A percentile compares a stretch with the other conserved stretches of the same genome.
Evolutionary conservation across 2,888 invertebrate species (phyloP).

Genomic region (Nemoura dubitans): DNA sequence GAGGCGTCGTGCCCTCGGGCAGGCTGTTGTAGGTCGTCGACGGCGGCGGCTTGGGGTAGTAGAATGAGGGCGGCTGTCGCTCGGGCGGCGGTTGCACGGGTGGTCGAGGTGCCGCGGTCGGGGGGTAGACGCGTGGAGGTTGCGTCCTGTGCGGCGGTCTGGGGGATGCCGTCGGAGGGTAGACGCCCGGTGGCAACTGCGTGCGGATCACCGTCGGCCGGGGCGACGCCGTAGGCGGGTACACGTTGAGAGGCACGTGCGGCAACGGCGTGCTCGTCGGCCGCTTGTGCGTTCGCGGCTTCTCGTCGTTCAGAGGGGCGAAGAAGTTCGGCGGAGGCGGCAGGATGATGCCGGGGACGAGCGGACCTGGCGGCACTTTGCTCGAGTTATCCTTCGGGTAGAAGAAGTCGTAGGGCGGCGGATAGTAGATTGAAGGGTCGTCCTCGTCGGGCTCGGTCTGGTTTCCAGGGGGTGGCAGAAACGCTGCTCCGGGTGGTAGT

Average conservation of each 20-base stretch:
- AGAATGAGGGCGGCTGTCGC: neutral
- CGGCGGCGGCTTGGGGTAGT: constrained; percentile 20
- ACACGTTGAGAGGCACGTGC: constrained; percentile 62
- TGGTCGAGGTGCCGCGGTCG: neutral
- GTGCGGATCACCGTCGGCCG: constrained; percentile 41
- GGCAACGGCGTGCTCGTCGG: constrained; percentile 61
- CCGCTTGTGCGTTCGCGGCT: constrained; percentile 55
- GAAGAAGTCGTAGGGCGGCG: constrained; percentile 89
- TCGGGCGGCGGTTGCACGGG: neutral
- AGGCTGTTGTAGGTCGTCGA: neutral
- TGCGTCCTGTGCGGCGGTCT: constrained; percentile 52
- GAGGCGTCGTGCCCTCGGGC: neutral
- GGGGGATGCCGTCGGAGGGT: constrained; percentile 48
- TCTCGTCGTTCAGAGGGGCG: constrained; percentile 70
- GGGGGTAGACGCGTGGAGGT: constrained; percentile 54
- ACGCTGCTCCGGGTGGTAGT: constrained; percentile 71
- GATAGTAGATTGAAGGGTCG: constrained; percentile 91
- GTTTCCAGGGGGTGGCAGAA: constrained; percentile 67
- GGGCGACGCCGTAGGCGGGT: constrained; percentile 57
- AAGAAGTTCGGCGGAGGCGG: constrained; percentile 91
- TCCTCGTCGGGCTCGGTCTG: constrained; percentile 85
- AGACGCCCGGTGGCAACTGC: constrained; percentile 45
- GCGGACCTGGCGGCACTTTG: constrained; percentile 80
- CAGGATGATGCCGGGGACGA: constrained; percentile 87
- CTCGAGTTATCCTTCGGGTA: constrained; percentile 81